Evolutionary conservation across 2,888 invertebrate species (phyloP).

Genomic region (Polyommatus icarus): DNA sequence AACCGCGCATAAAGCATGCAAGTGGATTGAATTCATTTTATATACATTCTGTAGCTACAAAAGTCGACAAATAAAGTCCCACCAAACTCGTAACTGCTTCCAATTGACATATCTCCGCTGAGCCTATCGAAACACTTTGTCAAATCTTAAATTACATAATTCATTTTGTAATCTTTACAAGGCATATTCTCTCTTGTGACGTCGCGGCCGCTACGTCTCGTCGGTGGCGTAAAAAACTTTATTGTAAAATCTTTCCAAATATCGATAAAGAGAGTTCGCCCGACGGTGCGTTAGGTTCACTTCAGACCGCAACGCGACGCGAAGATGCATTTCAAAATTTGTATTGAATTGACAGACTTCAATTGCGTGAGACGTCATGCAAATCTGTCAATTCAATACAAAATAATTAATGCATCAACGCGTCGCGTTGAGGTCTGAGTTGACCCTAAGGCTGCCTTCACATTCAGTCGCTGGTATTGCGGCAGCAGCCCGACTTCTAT

Average conservation of each 20-base stretch:
- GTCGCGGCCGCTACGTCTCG: slow-evolving; percentile 51
- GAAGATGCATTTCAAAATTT: too few species aligned
- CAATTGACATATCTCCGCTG: slow-evolving; percentile 67
- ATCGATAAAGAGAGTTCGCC: slow-evolving; percentile 17
- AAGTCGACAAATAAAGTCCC: slow-evolving; percentile 56
- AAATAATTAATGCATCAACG: too few species aligned
- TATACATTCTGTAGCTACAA: slow-evolving; percentile 22
- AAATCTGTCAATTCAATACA: too few species aligned
- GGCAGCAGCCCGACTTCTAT: too few species aligned
- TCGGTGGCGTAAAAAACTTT: slow-evolving; percentile 18
- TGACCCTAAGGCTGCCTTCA: too few species aligned
- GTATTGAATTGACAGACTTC: too few species aligned
- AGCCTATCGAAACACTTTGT: slow-evolving; percentile 62
- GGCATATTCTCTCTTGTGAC: slow-evolving; percentile 68
- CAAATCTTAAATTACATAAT: slow-evolving; percentile 76
- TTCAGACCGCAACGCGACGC: not conserved
- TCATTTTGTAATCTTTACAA: slow-evolving; percentile 77
- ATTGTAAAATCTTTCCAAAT: slow-evolving; percentile 32
- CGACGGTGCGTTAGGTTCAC: slow-evolving; percentile 31
- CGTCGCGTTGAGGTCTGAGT: too few species aligned
- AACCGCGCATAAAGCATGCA: slow-evolving; percentile 10
- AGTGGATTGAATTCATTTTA: not conserved
- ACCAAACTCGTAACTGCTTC: slow-evolving; percentile 52
- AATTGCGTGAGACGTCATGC: too few species aligned
- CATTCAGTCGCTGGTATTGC: too few species aligned